Evolutionary conservation across 1,140 invertebrate species (phyloP), one percentile per base, ranked within the genome.

Genomic region (Scaptomyza hsui): DNA sequence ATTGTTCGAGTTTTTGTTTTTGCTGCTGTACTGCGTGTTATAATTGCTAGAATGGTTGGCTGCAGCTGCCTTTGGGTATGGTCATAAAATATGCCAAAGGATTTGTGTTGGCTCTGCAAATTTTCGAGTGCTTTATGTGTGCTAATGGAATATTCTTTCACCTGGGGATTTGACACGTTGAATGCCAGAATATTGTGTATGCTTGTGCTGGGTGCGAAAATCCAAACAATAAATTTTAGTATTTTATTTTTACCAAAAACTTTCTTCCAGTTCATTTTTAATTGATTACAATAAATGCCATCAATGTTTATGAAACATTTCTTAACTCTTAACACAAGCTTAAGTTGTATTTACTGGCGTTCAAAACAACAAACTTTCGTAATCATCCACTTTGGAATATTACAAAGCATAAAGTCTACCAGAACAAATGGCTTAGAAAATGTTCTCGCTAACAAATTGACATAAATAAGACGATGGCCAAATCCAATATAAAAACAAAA

Each of bases 351-450:
- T 67, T 51, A 60, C n/a, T 49, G 21, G 16, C 15, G 35, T 45
- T 55, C 35, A 55, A 55, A 49, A 42, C 49, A 37, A 51, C n/a
- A n/a, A 45, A 29, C 26, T 56, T 73, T 45, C 57, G 21, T 53
- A 52, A 72, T 68, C 75, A 85, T 56, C 60, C 81, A 85, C 76
- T 83, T 63, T 48, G 72, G 68, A 59, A 73, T 65, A 69, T 44
- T 62, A 19, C 59, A 41, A 69, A 52, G 39, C 19, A 29, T 80
- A 86, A 83, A 86, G 81, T 86, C 72, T 72, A 71, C 3, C 2
- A 71, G 65, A 72, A 67, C 75, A 86, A 86, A 86, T 88, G 82
- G 81, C 81, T 86, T 88, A 78, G 82, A 86, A 86, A 86, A 86
- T 85, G 81, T 86, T 77, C 26, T 7, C 65, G 59, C 74, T 68